phyloP scores from a whole-genome alignment of 2,888 invertebrate species.

The Eulithis prunata region DNA sequence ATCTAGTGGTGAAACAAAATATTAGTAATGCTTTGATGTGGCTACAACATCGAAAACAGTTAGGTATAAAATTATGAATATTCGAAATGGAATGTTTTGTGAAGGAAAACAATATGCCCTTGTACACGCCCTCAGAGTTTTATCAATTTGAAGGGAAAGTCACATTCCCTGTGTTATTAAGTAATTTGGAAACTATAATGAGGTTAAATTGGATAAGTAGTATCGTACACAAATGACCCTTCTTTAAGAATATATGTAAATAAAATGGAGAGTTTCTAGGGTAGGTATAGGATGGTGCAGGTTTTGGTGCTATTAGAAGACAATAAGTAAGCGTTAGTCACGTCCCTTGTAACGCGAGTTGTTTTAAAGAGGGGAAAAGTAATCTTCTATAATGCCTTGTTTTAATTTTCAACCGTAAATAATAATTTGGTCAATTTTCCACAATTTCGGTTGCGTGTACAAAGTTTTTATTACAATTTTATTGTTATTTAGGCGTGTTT shows the following conservation, averaged over 20 bases:
- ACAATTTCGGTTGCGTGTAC: constrained; percentile 82
- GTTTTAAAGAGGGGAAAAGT: constrained; percentile 72
- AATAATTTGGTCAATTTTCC: constrained; percentile 83
- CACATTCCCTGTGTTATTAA: constrained; percentile 27
- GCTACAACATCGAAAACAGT: constrained; percentile 13
- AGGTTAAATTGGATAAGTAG: constrained; percentile 37
- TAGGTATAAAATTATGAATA: constrained; percentile 10
- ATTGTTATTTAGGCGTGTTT: constrained; percentile 85
- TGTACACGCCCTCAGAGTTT: constrained; percentile 22
- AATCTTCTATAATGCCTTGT: constrained; percentile 76
- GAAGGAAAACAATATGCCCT: constrained; percentile 1
- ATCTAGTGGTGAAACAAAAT: constrained; percentile 19
- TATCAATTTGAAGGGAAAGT: constrained; percentile 16
- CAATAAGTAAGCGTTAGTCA: constrained; percentile 49
- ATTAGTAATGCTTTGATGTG: constrained; percentile 23
- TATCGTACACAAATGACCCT: constrained; percentile 25
- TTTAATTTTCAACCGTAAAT: constrained; percentile 82
- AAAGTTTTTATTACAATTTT: constrained; percentile 84
- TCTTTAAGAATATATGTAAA: constrained; percentile 37
- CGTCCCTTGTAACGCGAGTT: constrained; percentile 57
- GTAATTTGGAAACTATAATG: constrained; percentile 32
- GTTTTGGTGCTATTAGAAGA: constrained; percentile 37
- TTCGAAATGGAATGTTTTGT: constrained; percentile 8
- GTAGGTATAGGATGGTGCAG: constrained; percentile 34
- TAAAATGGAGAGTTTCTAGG: constrained; percentile 39